phyloP scores from a whole-genome alignment of 2,113 vertebrate genomes.

The Thamnophis sirtalis region DNA sequence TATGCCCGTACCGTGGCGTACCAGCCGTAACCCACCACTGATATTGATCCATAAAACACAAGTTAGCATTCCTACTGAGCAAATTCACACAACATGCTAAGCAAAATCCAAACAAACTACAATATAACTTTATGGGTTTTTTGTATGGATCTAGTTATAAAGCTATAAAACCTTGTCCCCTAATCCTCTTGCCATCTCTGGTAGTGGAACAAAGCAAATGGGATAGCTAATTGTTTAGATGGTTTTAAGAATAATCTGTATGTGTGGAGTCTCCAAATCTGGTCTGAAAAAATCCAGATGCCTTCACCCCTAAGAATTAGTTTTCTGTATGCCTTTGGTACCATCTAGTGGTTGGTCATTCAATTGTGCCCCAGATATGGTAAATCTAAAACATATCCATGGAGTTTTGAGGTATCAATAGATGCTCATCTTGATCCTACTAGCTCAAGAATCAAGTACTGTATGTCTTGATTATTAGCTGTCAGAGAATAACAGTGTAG shows the following conservation, averaged over 20 bases:
- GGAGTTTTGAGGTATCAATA: background rate
- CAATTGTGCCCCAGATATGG: background rate
- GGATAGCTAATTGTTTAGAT: background rate
- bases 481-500: background rate
- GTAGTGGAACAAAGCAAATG: background rate
- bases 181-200: background rate
- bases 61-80: background rate
- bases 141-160: background rate
- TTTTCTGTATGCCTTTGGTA: background rate
- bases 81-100: background rate
- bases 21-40: too few species aligned
- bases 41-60: background rate
- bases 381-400: background rate
- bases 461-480: background rate
- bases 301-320: background rate
- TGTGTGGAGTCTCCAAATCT: background rate
- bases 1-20: too few species aligned
- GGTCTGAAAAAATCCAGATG: background rate
- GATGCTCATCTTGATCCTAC: background rate
- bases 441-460: background rate
- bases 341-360: background rate
- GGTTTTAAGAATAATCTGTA: background rate
- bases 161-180: background rate
- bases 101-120: background rate
- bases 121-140: background rate